phyloP scores from a whole-genome alignment of 1,140 invertebrate genomes.

The Pollicipes pollicipes region DNA sequence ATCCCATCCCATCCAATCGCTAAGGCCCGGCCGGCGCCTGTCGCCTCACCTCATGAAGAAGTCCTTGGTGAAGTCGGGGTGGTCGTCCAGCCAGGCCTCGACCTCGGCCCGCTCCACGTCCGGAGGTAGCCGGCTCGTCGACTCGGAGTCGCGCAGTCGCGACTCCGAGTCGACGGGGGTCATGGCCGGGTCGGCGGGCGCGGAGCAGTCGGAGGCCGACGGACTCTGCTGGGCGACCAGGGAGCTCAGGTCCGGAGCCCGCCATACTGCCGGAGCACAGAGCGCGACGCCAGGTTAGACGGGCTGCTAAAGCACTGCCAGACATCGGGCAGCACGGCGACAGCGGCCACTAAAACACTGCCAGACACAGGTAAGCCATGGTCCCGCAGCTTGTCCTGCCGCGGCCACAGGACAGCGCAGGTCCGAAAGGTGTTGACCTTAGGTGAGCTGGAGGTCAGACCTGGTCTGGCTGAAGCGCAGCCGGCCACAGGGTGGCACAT shows the following conservation, averaged over 20 bases:
- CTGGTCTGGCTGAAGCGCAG: too few species aligned
- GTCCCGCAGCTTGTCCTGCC: too few species aligned
- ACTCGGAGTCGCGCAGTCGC: not conserved
- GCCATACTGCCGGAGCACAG: not conserved
- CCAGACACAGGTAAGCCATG: too few species aligned
- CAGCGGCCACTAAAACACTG: too few species aligned
- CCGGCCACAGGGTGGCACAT: too few species aligned
- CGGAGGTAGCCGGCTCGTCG: not conserved
- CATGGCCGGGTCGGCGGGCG: not conserved
- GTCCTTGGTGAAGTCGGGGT: conserved; percentile 83
- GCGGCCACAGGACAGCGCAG: too few species aligned
- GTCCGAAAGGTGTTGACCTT: too few species aligned
- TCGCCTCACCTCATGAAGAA: conserved; percentile 67
- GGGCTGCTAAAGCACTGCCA: not conserved
- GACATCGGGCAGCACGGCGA: too few species aligned
- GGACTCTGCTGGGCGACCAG: not conserved
- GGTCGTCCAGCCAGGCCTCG: conserved; percentile 87
- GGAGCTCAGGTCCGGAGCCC: not conserved
- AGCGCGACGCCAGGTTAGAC: not conserved
- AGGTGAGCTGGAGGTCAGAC: too few species aligned
- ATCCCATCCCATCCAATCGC: too few species aligned
- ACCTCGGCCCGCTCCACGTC: conserved; percentile 67
- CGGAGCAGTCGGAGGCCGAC: not conserved
- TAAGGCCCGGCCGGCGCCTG: conserved; percentile 1
- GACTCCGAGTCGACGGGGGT: not conserved